phyloP scores from a whole-genome alignment of 1,140 invertebrate genomes.

The Bombyx mandarina region DNA sequence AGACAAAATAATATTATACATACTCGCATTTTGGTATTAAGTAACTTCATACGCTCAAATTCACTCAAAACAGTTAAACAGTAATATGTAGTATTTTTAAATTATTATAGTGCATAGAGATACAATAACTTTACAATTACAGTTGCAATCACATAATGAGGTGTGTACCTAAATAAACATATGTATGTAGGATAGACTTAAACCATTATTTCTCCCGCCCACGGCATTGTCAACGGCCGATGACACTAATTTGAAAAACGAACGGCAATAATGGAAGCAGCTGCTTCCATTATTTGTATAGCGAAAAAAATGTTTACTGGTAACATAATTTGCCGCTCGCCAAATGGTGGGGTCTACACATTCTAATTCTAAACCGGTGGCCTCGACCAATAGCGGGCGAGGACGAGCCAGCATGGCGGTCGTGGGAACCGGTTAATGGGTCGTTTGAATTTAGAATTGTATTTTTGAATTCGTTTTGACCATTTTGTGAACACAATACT shows the following conservation, averaged over 20 bases:
- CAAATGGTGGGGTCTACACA: conserved; percentile 67
- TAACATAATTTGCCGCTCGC: conserved; percentile 63
- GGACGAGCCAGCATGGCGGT: conserved; percentile 65
- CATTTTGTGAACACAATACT: too few species aligned
- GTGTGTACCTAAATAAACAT: too few species aligned
- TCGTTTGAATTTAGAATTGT: conserved; percentile 69
- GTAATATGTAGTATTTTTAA: too few species aligned
- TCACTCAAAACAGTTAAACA: too few species aligned
- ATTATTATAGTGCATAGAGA: too few species aligned
- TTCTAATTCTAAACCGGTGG: conserved; percentile 66
- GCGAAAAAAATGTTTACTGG: conserved; percentile 45
- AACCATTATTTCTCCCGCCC: too few species aligned
- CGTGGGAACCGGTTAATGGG: conserved; percentile 68
- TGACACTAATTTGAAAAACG: conserved; percentile 23
- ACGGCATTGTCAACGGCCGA: conserved; percentile 12
- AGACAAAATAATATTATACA: too few species aligned
- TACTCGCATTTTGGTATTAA: too few species aligned
- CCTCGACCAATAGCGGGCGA: conserved; percentile 63
- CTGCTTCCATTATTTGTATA: conserved; percentile 56
- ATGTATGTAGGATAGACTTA: too few species aligned
- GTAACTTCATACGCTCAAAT: too few species aligned
- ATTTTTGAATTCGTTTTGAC: conserved; percentile 37
- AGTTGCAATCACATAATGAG: too few species aligned
- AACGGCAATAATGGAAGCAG: conserved; percentile 20
- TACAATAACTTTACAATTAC: too few species aligned